Evolutionary conservation across 30 jellyfish, hydroid and myxozoan genomes (phyloP), one percentile per base, ranked within the genome.

Genomic region (Turritopsis dohrnii): DNA sequence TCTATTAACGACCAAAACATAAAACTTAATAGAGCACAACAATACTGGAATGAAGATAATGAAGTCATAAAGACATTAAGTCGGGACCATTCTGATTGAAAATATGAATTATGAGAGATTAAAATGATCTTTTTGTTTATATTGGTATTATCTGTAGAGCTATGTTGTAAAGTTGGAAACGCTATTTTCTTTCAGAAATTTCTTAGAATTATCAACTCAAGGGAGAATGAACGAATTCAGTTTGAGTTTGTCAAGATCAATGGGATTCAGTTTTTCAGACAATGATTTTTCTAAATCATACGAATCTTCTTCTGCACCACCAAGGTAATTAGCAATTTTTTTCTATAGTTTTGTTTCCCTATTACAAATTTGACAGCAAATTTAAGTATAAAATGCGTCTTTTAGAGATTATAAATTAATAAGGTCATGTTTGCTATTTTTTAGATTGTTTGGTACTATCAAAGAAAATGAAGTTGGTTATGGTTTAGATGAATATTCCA

Each of bases 221-320:
- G 77, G 19, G 77, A 23, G 77, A 69, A 69, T 23, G 30, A 69
- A 27, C 77, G 77, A 69, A 21, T 69, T 69, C 28, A 69, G 77
- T 69, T 69, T 69, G 19, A 69, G 77, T 19, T 69, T 69, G 22
- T 69, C 77, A 0, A 23, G 77, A 9, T 69, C 77, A 69, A 69
- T 69, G 77, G 77, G 77, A 0, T 69, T 69, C 8, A 69, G 77
- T 69, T 69, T 8, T 23, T 69, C 77, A 19, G 31, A 69, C 16
- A n/a, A 23, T 23, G 77, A 69, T 7, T 16, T 69, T 23, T 69
- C 31, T 69, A 8, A 23, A n/a, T 69, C 77, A 69, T n/a, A 9
- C 17, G 77, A 69, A n/a, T 69, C 77, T 69, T 69, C 0, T 7
- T 69, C 30, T 27, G 8, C 30, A 69, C 0, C 0, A 69, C 28